These are phyloP conservation scores for Gavialis gangeticus DNA, from an alignment of 2,113 vertebrate species.

Conservation along the genomic window DNA sequence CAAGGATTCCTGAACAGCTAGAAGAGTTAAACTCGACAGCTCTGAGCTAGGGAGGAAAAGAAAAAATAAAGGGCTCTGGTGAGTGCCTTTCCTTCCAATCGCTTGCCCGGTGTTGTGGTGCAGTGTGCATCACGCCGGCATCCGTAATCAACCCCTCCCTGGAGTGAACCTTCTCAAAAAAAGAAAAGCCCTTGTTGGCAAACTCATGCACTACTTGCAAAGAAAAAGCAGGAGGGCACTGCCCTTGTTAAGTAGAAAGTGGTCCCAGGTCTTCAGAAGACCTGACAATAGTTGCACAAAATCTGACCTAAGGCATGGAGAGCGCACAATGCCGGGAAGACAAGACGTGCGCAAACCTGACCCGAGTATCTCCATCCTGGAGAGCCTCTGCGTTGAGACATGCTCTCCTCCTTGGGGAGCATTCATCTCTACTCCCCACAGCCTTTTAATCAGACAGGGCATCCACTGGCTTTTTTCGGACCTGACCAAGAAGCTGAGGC, in stretches of 20 bases:
- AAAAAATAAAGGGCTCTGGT: not conserved
- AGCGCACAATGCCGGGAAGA: conserved; percentile 8
- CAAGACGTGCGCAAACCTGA: conserved; percentile 7
- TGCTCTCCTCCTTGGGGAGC: conserved; percentile 30
- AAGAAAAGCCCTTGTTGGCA: not conserved
- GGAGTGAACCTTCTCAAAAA: conserved; percentile 26
- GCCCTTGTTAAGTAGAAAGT: conserved; percentile 22
- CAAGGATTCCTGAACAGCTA: not conserved
- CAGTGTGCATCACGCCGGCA: not conserved
- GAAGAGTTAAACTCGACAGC: conserved; percentile 26
- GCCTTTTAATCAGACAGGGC: conserved; percentile 50
- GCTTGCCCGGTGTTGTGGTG: conserved; percentile 22
- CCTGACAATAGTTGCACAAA: not conserved
- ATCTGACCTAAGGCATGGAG: not conserved
- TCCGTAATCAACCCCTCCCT: not conserved
- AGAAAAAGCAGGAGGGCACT: not conserved
- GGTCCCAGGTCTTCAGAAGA: conserved; percentile 26
- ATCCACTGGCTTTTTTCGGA: conserved; percentile 47
- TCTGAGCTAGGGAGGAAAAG: not conserved
- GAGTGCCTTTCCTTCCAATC: not conserved
- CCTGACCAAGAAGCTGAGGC: conserved; percentile 47
- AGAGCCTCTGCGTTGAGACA: conserved; percentile 48
- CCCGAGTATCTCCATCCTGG: conserved; percentile 51
- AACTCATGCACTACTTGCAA: not conserved
- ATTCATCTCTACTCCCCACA: conserved; percentile 4